Conservation (phyloP, 2,113 vertebrate species). For the Setophaga coronata region DNA sequence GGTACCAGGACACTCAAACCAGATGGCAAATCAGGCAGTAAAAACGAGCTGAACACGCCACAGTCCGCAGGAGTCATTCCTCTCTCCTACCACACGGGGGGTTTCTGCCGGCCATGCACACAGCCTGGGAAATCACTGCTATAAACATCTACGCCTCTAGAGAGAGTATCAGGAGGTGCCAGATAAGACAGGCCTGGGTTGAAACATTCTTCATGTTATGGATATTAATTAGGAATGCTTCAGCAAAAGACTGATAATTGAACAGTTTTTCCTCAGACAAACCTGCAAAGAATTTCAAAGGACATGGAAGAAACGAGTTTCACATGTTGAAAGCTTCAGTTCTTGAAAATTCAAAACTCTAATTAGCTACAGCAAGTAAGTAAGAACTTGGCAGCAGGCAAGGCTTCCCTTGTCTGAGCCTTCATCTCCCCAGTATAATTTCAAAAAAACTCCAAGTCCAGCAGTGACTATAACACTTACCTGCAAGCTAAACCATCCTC, state of each 20-base stretch:
- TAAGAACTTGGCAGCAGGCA: neutral
- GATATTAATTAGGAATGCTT: neutral
- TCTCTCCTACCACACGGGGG: neutral
- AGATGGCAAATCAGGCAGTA: neutral
- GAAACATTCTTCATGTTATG: neutral
- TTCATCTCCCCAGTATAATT: neutral
- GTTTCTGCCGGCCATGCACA: accelerated
- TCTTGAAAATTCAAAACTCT: neutral
- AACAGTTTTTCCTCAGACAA: neutral
- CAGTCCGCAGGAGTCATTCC: neutral
- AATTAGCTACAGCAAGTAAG: neutral
- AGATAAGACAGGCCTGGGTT: neutral
- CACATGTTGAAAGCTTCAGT: neutral
- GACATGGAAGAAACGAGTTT: neutral
- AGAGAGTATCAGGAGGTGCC: neutral
- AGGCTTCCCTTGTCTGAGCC: neutral
- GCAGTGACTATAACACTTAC: slow-evolving; percentile 41
- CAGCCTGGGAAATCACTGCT: neutral
- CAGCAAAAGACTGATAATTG: neutral
- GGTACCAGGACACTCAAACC: neutral
- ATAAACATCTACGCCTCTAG: accelerated
- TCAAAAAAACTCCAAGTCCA: neutral
- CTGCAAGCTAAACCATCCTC: slow-evolving; percentile 82
- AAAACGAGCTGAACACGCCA: neutral
- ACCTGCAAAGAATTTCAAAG: neutral